Percentiles rank a stretch among this genome's conserved stretches.
phyloP scores from a whole-genome alignment of 2,113 vertebrate genomes.

The Ciconia maguari region DNA sequence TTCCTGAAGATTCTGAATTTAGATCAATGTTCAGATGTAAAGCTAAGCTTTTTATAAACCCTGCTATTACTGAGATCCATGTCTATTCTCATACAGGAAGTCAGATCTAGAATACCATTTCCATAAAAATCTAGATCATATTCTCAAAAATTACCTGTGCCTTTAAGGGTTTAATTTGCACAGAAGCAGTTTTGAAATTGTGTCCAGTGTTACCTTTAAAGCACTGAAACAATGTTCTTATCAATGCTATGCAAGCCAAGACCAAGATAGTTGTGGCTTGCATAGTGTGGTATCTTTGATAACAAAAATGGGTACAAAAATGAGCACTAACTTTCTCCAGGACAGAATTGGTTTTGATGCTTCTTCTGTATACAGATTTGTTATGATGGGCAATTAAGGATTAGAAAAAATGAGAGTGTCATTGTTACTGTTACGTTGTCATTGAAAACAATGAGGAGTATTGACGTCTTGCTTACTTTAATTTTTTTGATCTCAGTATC shows the following conservation, averaged over 20 bases:
- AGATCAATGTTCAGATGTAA: neutral
- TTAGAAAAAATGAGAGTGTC: neutral
- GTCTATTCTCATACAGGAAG: neutral
- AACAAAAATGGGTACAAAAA: neutral
- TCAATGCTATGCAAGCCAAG: neutral
- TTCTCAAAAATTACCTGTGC: neutral
- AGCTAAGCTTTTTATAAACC: neutral
- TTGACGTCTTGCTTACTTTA: neutral
- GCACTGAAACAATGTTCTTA: neutral
- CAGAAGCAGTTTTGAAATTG: neutral
- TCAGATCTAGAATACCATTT: neutral
- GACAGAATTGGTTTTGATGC: neutral
- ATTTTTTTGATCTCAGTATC: neutral
- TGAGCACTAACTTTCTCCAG: neutral
- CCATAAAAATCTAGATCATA: neutral
- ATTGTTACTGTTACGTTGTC: neutral
- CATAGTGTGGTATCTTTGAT: neutral
- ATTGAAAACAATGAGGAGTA: neutral
- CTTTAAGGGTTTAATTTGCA: neutral
- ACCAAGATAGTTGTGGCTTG: neutral
- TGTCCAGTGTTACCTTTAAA: neutral
- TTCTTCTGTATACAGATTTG: neutral
- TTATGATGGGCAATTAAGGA: neutral
- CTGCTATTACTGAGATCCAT: neutral
- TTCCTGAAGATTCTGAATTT: neutral